Base-by-base conservation (phyloP, 2,113 vertebrate genomes). In the Clarias batrachus region DNA sequence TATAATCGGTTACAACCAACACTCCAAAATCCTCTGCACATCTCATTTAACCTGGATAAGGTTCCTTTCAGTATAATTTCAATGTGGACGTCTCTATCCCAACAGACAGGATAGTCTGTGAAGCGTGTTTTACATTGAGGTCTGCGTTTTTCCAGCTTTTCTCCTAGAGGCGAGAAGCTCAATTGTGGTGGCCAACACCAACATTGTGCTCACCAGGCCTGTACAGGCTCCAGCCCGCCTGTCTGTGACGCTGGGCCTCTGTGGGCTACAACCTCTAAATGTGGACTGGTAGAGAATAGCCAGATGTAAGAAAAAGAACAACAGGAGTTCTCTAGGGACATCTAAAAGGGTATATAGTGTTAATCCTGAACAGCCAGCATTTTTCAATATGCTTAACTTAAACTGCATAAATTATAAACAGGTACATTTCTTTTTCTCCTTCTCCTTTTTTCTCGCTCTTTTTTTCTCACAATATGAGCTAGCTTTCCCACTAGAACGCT, bases 121-220 rank as follows among this genome's bases (percentile, higher is more conserved):
- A 79, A 88, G 59, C 82, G 81, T 92, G 93, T 94, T 92, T 93
- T 91, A 92, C 92, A 92, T 89, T 88, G 86, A 84, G 90, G 84
- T 90, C 87, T 91, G 87, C 86, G 88, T 91, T 91, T 8, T 87
- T 85, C 82, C 62, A 78, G 87, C 91, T 90, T 90, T 63, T 89
- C 90, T 87, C 86, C 73, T 17, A 60, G 62, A 84, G 54, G 77
- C 68, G 88, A 78, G 23, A 62, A 57, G 16, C 63, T 56, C 25
- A 68, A 62, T 63, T 81, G 68, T 60, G 57, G 23, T 14, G 27
- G 92, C 93, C 93, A 94, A 94, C 86, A 93, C 91, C 90, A 93
- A 94, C 92, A 92, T 83, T 83, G 81, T 87, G 81, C 86, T 90
- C 87, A 66, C 23, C 66, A 27, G 87, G 87, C 90, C 87, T 91